Evolutionary conservation across 2,888 invertebrate genomes (phyloP), one percentile per base, ranked within the genome.

Genomic region (Hypolimnas misippus): DNA sequence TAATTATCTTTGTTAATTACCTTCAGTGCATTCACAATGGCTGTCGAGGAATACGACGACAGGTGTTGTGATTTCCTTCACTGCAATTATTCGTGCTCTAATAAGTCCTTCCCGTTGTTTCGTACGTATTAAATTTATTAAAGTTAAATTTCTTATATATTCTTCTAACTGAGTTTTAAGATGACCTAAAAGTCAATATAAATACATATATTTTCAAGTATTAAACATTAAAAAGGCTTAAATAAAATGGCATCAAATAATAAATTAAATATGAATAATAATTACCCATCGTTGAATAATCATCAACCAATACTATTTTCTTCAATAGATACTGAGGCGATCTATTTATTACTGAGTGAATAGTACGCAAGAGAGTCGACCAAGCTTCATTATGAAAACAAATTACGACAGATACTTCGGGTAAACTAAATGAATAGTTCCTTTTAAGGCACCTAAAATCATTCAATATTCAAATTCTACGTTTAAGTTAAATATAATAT

Each of bases 341-440:
- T 73, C 97, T 93, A 80, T 98, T 97, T 42, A 99, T 81, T 17
- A 99, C 97, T n/a, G 98, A 98, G 83, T 98, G 97, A 2, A 99
- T 96, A 0, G 99, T 98, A 63, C 99, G 93, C 65, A 99, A 82
- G 1, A 99, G 93, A 1, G 98, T 98, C 0, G 98, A 97, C 98
- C 98, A 98, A 0, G 99, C 99, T 91, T 99, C 99, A 84, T 99
- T 98, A 92, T 98, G 98, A 90, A 98, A 98, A 83, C 98, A 98
- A 73, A 98, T 96, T 65, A 98, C 95, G 5, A 98, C 97, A 38
- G 97, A 96, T 0, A 97, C 97, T 64, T 94, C 87, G 4, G 97
- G 97, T 66, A 98, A 84, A 71, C 83, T 93, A 92, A 61, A 93
- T 83, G 62, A 90, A 93, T 57, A 95, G 0, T 65, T 75, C 58